A percentile compares a stretch with the other conserved stretches of the same genome.
Evolutionary conservation across 1,140 invertebrate species (phyloP).

Genomic region (Cotesia typhae): DNA sequence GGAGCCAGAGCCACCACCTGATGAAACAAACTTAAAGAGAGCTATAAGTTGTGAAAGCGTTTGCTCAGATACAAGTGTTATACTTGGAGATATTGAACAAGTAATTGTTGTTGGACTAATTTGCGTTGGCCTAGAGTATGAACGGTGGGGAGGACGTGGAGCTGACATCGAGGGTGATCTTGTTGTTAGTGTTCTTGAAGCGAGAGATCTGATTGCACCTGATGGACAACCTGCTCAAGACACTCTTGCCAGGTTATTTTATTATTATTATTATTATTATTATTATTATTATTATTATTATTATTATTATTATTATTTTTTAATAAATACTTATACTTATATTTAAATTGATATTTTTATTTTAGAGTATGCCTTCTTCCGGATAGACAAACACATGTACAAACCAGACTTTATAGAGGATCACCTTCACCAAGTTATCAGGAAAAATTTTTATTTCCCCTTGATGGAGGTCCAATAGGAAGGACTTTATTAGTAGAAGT

Average conservation of each 20-base stretch:
- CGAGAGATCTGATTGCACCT: slow-evolving; percentile 73
- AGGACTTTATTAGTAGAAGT: slow-evolving; percentile 59
- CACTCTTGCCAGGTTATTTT: slow-evolving; percentile 71
- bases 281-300: slow-evolving; percentile 32
- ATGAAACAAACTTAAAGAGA: slow-evolving; percentile 66
- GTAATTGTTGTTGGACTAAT: slow-evolving; percentile 77
- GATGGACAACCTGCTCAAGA: slow-evolving; percentile 73
- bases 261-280: slow-evolving; percentile 31
- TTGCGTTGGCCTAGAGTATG: slow-evolving; percentile 81
- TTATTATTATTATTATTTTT: too few species aligned
- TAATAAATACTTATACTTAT: neutral
- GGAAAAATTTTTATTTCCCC: slow-evolving; percentile 77
- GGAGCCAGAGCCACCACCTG: slow-evolving; percentile 55
- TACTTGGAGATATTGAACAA: slow-evolving; percentile 75
- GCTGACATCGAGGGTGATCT: slow-evolving; percentile 76
- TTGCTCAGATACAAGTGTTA: slow-evolving; percentile 82
- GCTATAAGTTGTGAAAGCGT: slow-evolving; percentile 85
- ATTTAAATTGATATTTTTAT: slow-evolving; percentile 13
- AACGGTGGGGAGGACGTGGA: slow-evolving; percentile 67
- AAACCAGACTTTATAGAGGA: slow-evolving; percentile 77
- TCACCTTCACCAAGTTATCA: slow-evolving; percentile 77
- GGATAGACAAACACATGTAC: slow-evolving; percentile 75
- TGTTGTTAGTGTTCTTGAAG: slow-evolving; percentile 79
- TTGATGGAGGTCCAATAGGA: slow-evolving; percentile 64
- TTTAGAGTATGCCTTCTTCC: slow-evolving; percentile 76